Base-by-base conservation (phyloP, 2,888 invertebrate genomes). In the Bruchidius siliquastri region DNA sequence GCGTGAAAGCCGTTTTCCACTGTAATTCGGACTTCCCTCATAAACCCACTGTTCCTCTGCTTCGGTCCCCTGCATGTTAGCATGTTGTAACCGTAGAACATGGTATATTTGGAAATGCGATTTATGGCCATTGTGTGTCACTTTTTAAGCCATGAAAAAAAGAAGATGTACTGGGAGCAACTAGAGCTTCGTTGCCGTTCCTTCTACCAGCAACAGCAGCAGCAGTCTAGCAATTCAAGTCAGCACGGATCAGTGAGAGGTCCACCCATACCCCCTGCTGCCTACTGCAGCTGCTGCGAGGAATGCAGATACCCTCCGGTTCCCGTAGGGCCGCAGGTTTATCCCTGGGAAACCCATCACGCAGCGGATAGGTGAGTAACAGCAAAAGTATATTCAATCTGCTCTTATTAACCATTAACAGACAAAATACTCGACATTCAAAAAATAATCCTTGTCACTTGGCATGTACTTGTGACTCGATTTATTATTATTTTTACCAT, bases 111-210 rank as follows among this genome's bases (percentile, higher is more conserved):
- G 26, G 26, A 26, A 26, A 68, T 4, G 68, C 2, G 2, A 26
- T 2, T 2, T 4, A 26, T 26, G 26, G 8, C 3, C 8, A 26
- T 26, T 26, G 8, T 26, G 2, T 26, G 26, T 26, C 8, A 13
- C 13, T 1, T 18, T 76, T 84, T n/a, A 68, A 95, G 96, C 79
- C 96, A 96, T 84, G 96, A 96, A 86, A 92, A 95, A 77, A 96
- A 96, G 88, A 96, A 96, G 87, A 96, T 95, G 93, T 96, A 96
- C 85, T 96, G 96, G 96, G 96, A 96, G 82, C 96, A 96, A 87
- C 84, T 96, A 85, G 96, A 96, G 84, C 86, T 96, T 72, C 89
- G 95, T 74, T 94, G 96, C 84, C 89, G 96, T 76, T 94, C 95
- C 0, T 86, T 96, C 74, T 95, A 95, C 81, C 89, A 90, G 68